Evolutionary conservation across 2,797 vertebrate genomes (phyloP).

Genomic region (Parauchenoglanis punctatus): DNA sequence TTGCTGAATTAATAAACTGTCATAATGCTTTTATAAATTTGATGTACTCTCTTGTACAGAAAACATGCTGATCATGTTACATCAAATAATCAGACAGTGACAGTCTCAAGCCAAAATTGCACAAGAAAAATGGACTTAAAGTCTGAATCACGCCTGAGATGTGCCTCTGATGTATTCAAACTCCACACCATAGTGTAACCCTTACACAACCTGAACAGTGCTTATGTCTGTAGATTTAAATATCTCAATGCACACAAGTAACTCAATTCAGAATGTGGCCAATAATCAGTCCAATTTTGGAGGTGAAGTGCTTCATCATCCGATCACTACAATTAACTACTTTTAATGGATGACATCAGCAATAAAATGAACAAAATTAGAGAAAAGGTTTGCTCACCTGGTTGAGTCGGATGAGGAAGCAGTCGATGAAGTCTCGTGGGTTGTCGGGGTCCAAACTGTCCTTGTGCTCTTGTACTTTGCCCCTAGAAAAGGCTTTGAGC

Average conservation of each 20-base stretch:
- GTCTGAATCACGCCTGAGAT: not conserved
- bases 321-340: not conserved
- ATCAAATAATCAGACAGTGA: not conserved
- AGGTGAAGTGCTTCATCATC: not conserved
- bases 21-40: not conserved
- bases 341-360: not conserved
- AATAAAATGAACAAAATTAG: not conserved
- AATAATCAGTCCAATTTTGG: not conserved
- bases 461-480: conserved; percentile 66
- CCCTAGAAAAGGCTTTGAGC: conserved; percentile 62
- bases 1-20: not conserved
- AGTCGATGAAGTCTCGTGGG: conserved; percentile 75
- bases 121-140: not conserved
- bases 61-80: not conserved
- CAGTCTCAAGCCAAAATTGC: not conserved
- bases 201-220: not conserved
- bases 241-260: not conserved
- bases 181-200: not conserved
- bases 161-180: not conserved
- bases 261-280: not conserved
- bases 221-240: not conserved
- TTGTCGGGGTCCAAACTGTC: conserved; percentile 63
- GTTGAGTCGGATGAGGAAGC: conserved; percentile 71
- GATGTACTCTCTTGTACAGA: not conserved
- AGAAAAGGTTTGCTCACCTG: conserved; percentile 55